Conservation (phyloP, 2,797 vertebrate species). For the Sebastes kiyomatsui region DNA sequence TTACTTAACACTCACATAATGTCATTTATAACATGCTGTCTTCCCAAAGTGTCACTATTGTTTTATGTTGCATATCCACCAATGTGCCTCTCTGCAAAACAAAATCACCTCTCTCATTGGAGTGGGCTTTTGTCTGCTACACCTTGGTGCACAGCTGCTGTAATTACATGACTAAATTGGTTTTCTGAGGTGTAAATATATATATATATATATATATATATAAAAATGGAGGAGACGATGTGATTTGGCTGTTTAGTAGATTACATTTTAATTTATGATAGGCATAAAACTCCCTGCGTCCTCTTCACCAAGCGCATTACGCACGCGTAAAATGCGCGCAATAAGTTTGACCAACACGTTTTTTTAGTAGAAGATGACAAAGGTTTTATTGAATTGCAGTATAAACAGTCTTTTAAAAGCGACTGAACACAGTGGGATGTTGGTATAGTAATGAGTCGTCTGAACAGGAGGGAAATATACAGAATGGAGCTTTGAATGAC, state of each 20-base stretch:
- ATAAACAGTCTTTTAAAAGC: constrained; percentile 75
- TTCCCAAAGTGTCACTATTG: neutral
- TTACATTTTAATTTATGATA: neutral
- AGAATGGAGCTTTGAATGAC: constrained; percentile 51
- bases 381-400: constrained; percentile 76
- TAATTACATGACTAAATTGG: neutral
- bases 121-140: constrained; percentile 7
- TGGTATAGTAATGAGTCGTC: constrained; percentile 31
- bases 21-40: neutral
- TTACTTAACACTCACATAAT: neutral
- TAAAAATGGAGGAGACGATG: neutral
- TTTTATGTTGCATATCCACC: neutral
- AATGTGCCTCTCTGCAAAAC: neutral
- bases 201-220: too few relatives aligned
- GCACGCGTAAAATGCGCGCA: constrained; percentile 50
- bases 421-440: constrained; percentile 56
- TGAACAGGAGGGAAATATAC: constrained; percentile 48
- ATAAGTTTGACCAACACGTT: constrained; percentile 31
- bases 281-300: neutral
- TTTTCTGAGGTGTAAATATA: neutral
- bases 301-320: neutral
- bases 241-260: neutral
- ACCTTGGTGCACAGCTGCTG: neutral
- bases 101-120: neutral
- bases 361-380: constrained; percentile 67